phyloP scores from a whole-genome alignment of 2,113 vertebrate genomes.

The Archocentrus centrarchus region DNA sequence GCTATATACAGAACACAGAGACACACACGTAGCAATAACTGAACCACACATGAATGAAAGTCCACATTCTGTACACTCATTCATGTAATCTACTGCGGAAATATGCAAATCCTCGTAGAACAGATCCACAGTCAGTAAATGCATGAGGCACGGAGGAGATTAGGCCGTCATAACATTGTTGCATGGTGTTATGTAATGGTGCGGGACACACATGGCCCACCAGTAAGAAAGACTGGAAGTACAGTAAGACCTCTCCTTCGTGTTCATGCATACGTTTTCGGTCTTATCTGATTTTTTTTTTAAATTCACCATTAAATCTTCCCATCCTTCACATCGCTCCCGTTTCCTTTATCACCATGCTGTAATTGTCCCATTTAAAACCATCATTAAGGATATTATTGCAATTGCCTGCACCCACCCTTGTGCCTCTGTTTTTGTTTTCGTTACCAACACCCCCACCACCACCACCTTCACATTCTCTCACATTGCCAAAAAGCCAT shows the following conservation, averaged over 20 bases:
- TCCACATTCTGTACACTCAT: slow-evolving; percentile 40
- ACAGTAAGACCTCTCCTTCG: not conserved
- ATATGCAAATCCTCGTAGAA: slow-evolving; percentile 62
- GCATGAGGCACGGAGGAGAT: slow-evolving; percentile 52
- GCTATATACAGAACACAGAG: slow-evolving; percentile 15
- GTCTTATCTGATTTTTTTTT: slow-evolving; percentile 34
- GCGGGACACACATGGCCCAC: not conserved
- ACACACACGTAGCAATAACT: slow-evolving; percentile 32
- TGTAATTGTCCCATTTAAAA: slow-evolving; percentile 69
- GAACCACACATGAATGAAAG: slow-evolving; percentile 57
- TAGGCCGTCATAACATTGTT: slow-evolving; percentile 35
- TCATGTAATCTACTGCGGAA: slow-evolving; percentile 64
- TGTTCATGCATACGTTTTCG: not conserved
- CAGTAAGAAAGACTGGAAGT: not conserved
- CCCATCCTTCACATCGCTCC: slow-evolving; percentile 37
- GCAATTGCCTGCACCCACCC: slow-evolving; percentile 32
- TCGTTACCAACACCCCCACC: not conserved
- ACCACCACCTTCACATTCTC: not conserved
- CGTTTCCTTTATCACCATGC: slow-evolving; percentile 55
- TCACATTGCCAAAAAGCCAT: slow-evolving; percentile 55
- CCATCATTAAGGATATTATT: slow-evolving; percentile 72
- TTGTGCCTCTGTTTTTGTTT: slow-evolving; percentile 51
- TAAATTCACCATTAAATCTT: slow-evolving; percentile 40
- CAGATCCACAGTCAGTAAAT: slow-evolving; percentile 39
- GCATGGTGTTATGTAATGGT: slow-evolving; percentile 43